Evolutionary conservation across 2,113 vertebrate genomes (phyloP).

Genomic region (Pluvianellus socialis): DNA sequence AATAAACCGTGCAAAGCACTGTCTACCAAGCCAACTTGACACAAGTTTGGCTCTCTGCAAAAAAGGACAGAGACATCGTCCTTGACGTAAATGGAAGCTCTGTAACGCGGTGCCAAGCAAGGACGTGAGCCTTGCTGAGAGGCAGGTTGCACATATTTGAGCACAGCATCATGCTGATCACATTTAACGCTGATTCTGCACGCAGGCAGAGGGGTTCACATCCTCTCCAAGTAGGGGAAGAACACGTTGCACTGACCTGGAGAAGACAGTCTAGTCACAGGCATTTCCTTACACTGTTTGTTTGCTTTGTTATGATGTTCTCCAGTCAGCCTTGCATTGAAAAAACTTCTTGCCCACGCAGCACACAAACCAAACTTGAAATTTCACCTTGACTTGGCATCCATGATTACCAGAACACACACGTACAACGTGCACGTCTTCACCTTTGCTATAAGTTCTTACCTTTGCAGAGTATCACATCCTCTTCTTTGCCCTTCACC

Average conservation of each 20-base stretch:
- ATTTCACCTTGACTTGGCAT: not conserved
- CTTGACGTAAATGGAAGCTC: fast-evolving
- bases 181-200: too few species aligned
- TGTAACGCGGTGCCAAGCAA: not conserved
- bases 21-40: not conserved
- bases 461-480: not conserved
- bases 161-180: not conserved
- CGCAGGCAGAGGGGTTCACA: fast-evolving
- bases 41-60: not conserved
- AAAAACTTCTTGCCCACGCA: not conserved
- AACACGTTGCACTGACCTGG: not conserved
- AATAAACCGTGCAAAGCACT: not conserved
- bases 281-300: too few species aligned
- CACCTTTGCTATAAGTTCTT: not conserved
- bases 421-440: fast-evolving
- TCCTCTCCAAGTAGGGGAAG: not conserved
- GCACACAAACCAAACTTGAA: too few species aligned
- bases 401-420: not conserved
- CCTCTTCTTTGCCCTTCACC: not conserved
- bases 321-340: not conserved
- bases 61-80: not conserved
- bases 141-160: fast-evolving
- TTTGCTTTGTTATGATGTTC: not conserved
- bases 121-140: not conserved
- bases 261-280: not conserved